Percentiles rank a stretch among this genome's conserved stretches.
Conservation (phyloP, 2,113 vertebrate species). For the Propithecus coquereli region DNA sequence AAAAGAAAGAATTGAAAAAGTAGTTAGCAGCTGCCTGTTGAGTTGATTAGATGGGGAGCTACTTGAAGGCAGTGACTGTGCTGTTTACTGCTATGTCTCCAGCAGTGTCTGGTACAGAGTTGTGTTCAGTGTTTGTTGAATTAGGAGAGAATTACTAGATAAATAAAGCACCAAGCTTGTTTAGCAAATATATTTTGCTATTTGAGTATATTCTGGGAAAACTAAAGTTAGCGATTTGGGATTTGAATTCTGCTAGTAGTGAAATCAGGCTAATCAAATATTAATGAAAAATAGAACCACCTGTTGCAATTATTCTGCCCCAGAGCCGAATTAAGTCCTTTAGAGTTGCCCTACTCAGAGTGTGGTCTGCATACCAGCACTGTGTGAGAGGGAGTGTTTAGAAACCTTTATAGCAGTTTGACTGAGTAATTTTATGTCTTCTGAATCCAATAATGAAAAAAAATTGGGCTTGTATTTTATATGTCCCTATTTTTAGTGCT, state of each 20-base stretch:
- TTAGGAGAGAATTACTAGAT: not conserved
- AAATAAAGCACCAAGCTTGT: not conserved
- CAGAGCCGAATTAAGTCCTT: not conserved
- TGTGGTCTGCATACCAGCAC: not conserved
- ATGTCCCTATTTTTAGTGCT: slow-evolving; percentile 10
- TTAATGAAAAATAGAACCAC: not conserved
- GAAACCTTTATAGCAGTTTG: not conserved
- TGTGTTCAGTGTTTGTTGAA: not conserved
- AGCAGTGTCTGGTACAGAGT: not conserved
- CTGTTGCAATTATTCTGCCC: not conserved
- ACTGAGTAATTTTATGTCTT: not conserved
- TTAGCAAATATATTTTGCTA: not conserved
- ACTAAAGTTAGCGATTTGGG: not conserved
- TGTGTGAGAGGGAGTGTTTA: not conserved
- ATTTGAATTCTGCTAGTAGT: not conserved
- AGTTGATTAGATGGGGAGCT: not conserved
- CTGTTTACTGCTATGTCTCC: no score
- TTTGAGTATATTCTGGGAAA: not conserved
- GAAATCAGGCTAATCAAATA: not conserved
- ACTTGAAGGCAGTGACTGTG: not conserved
- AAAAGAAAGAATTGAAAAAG: not conserved
- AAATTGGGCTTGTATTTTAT: not conserved
- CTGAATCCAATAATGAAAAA: not conserved
- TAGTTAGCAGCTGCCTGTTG: not conserved
- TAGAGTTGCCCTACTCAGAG: not conserved